phyloP scores from a whole-genome alignment of 2,888 invertebrate species.

The Cryptus viduatorius region DNA sequence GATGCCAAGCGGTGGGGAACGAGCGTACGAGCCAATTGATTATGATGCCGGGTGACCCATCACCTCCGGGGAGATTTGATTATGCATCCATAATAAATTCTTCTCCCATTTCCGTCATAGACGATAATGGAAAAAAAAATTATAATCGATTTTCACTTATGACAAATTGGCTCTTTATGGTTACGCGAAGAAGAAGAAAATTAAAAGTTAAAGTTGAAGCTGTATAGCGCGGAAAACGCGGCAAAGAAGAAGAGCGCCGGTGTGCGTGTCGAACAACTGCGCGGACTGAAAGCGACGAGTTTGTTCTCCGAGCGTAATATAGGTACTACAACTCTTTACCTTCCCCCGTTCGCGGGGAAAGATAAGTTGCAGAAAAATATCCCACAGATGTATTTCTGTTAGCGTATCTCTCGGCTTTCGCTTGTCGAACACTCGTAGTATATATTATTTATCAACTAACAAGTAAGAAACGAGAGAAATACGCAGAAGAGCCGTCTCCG shows the following conservation, averaged over 20 bases:
- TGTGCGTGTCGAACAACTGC: conserved; percentile 55
- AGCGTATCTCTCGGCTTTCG: conserved; percentile 51
- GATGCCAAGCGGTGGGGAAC: not conserved
- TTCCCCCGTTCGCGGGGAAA: conserved; percentile 37
- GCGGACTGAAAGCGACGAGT: conserved; percentile 40
- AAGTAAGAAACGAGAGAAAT: conserved; percentile 48
- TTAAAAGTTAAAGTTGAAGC: conserved; percentile 13
- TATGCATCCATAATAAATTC: conserved; percentile 53
- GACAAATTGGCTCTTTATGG: conserved; percentile 51
- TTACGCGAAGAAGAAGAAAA: conserved; percentile 3
- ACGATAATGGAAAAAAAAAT: conserved; percentile 47
- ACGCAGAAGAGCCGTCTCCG: conserved; percentile 9
- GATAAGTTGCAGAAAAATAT: conserved; percentile 44
- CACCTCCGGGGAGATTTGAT: conserved; percentile 32
- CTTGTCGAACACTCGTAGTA: conserved; percentile 47
- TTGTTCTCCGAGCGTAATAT: conserved; percentile 59
- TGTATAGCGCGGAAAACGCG: conserved; percentile 10
- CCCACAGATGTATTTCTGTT: conserved; percentile 35
- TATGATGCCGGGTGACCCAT: conserved; percentile 57
- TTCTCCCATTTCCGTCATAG: conserved; percentile 18
- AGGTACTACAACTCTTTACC: conserved; percentile 50
- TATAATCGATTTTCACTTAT: conserved; percentile 52
- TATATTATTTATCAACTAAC: conserved; percentile 47
- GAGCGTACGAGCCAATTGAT: conserved; percentile 47
- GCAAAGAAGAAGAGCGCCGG: conserved; percentile 29